Evolutionary conservation across 2,113 vertebrate species (phyloP).

Genomic region (Haemorhous mexicanus): DNA sequence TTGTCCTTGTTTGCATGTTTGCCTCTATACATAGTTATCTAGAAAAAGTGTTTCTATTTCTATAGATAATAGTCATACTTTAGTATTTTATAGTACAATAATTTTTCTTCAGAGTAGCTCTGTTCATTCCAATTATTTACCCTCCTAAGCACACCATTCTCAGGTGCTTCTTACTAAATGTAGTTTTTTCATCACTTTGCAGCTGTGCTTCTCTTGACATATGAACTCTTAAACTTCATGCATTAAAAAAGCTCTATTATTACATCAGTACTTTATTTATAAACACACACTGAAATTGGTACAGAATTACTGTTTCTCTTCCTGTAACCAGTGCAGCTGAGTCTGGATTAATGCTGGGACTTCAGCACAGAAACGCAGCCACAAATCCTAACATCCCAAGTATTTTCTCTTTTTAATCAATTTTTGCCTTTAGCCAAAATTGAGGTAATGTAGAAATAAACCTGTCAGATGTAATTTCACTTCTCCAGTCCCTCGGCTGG

Average conservation of each 20-base stretch:
- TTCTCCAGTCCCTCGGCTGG: neutral
- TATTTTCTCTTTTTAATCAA: slow-evolving; percentile 10
- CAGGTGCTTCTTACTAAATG: neutral
- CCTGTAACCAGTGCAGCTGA: neutral
- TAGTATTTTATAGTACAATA: neutral
- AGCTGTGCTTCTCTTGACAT: neutral
- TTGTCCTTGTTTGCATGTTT: fast-evolving
- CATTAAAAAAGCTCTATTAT: neutral
- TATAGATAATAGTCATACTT: neutral
- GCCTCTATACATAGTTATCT: neutral
- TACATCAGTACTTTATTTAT: neutral
- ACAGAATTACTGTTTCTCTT: neutral
- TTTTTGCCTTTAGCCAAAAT: slow-evolving; percentile 5
- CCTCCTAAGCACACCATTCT: neutral
- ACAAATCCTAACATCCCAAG: neutral
- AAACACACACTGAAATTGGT: neutral
- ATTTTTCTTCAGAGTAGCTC: neutral
- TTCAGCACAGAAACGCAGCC: neutral
- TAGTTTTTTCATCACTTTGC: neutral
- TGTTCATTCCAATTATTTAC: neutral
- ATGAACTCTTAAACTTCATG: neutral
- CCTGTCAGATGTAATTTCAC: slow-evolving; percentile 4
- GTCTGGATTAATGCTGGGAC: neutral
- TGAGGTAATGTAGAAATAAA: neutral
- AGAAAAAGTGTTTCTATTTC: neutral